phyloP scores from a whole-genome alignment of 2,888 invertebrate species.

The Plebejus anna region DNA sequence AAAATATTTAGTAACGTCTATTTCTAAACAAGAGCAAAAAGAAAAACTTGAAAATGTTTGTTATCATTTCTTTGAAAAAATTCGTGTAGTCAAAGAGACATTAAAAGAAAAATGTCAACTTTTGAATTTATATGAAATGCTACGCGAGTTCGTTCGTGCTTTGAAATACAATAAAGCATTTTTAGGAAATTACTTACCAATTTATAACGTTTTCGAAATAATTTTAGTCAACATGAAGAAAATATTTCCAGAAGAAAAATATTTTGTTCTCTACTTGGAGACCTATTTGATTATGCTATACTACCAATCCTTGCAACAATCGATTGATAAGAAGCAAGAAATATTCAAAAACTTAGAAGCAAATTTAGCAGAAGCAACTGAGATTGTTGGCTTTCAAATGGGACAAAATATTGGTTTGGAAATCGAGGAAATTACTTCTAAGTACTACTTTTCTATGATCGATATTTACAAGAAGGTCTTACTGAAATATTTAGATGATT shows the following conservation, averaged over 20 bases:
- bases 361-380: slow-evolving; percentile 44
- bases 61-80: slow-evolving; percentile 44
- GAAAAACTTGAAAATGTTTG: slow-evolving; percentile 44
- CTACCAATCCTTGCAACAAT: slow-evolving; percentile 49
- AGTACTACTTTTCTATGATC: slow-evolving; percentile 50
- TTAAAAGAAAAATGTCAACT: slow-evolving; percentile 31
- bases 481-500: slow-evolving; percentile 40
- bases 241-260: slow-evolving; percentile 47
- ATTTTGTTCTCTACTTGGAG: slow-evolving; percentile 46
- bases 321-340: slow-evolving; percentile 44
- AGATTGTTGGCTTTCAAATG: slow-evolving; percentile 49
- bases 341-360: slow-evolving; percentile 43
- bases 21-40: slow-evolving; percentile 43
- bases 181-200: slow-evolving; percentile 47
- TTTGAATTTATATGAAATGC: slow-evolving; percentile 27
- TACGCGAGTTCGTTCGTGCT: slow-evolving; percentile 43
- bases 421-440: slow-evolving; percentile 42
- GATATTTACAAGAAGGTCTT: slow-evolving; percentile 47
- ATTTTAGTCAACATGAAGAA: slow-evolving; percentile 45
- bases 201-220: slow-evolving; percentile 48
- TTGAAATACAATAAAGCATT: slow-evolving; percentile 51
- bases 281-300: slow-evolving; percentile 56
- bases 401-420: slow-evolving; percentile 51
- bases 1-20: slow-evolving; percentile 50
- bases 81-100: slow-evolving; percentile 38